Percentiles rank a stretch among this genome's conserved stretches.
phyloP scores from a whole-genome alignment of 2,888 invertebrate species.

The Noctua janthina region DNA sequence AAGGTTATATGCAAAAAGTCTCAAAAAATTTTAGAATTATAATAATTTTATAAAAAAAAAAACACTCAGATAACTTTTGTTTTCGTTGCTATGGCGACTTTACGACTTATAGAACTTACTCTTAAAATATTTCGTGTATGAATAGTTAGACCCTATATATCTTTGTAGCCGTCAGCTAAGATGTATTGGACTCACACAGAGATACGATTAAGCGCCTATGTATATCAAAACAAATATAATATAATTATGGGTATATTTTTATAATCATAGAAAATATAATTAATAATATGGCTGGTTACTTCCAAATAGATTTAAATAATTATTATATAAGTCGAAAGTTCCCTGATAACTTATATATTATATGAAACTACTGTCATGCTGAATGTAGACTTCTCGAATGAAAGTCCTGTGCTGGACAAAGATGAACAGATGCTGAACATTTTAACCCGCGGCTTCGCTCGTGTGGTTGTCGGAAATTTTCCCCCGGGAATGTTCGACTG shows the following conservation, averaged over 20 bases:
- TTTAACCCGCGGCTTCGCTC: not conserved
- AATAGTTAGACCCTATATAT: not conserved
- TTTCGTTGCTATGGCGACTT: too few relatives aligned
- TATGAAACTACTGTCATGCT: not conserved
- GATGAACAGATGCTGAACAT: not conserved
- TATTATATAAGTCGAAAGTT: constrained; percentile 30
- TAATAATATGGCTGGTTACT: constrained; percentile 48
- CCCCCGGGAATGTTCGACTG: not conserved
- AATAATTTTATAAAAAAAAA: too few relatives aligned
- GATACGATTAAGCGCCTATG: constrained; percentile 12
- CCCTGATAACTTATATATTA: constrained; percentile 10
- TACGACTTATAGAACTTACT: too few relatives aligned
- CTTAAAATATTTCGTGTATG: too few relatives aligned
- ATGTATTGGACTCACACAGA: constrained; percentile 13
- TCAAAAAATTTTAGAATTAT: too few relatives aligned
- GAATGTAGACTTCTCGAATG: not conserved
- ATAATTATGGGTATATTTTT: constrained; percentile 50
- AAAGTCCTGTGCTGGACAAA: too few relatives aligned
- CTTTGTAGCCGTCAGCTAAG: not conserved
- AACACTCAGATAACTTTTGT: too few relatives aligned
- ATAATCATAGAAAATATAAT: constrained; percentile 37
- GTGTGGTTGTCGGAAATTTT: not conserved
- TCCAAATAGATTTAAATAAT: constrained; percentile 42
- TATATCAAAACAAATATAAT: constrained; percentile 23
- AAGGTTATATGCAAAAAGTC: too few relatives aligned